These are phyloP conservation scores for Ptychadena robeensis DNA, from an alignment of 2,797 vertebrate genomes.

Conservation along the genomic window DNA sequence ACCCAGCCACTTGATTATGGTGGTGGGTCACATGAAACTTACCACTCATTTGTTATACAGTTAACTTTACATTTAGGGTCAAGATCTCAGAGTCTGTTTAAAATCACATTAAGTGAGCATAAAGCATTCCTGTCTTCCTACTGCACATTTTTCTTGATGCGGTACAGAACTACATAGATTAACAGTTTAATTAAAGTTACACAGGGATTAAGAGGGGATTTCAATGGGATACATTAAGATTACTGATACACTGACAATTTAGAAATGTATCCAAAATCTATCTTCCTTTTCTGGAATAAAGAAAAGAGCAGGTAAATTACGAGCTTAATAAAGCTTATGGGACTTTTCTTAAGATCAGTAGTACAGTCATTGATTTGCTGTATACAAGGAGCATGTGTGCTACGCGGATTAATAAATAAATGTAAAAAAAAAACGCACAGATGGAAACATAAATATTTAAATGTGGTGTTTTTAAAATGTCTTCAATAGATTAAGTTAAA, in stretches of 20 bases:
- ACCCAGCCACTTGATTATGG: too few species aligned
- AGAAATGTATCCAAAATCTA: conserved; percentile 18
- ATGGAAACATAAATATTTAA: conserved; percentile 54
- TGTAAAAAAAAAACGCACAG: conserved; percentile 26
- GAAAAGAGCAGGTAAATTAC: conserved; percentile 24
- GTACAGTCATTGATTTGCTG: conserved; percentile 40
- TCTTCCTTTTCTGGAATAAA: conserved; percentile 14
- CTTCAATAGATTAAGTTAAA: conserved; percentile 51
- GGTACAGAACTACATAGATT: not conserved
- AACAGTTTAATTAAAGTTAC: conserved; percentile 28
- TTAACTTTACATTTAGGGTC: not conserved
- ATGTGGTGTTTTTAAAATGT: conserved; percentile 40
- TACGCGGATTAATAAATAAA: conserved; percentile 39
- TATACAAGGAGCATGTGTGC: conserved; percentile 16
- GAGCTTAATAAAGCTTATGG: conserved; percentile 45
- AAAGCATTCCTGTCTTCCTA: not conserved
- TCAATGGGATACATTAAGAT: conserved; percentile 9
- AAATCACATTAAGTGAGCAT: not conserved
- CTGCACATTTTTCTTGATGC: not conserved
- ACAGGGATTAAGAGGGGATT: conserved; percentile 7
- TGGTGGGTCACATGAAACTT: too few species aligned
- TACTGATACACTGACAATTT: conserved; percentile 16
- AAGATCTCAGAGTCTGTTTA: not conserved
- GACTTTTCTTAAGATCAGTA: conserved; percentile 33
- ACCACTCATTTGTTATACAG: too few species aligned